Percentiles rank a stretch among this genome's conserved stretches.
Conservation (phyloP, 1,140 invertebrate genomes). For the honey bee (Apis mellifera) region Amel_HAv3.1 CM009938.2:1486001-1486500, state of each 20-base stretch:
- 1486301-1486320: slow-evolving; percentile 24
- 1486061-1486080: background rate
- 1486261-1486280: slow-evolving; percentile 10
- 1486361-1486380: background rate
- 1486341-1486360: slow-evolving; percentile 44
- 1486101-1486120: background rate
- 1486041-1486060: no score
- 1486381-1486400: slow-evolving; percentile 51
- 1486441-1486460: slow-evolving; percentile 45
- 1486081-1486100: background rate
- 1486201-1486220: slow-evolving; percentile 23
- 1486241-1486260: slow-evolving; percentile 14
- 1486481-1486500: background rate
- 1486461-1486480: background rate
- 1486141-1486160: background rate
- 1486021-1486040: no score
- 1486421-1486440: slow-evolving; percentile 26
- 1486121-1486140: background rate
- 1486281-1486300: slow-evolving; percentile 22
- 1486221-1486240: slow-evolving; percentile 15
- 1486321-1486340: slow-evolving; percentile 34
- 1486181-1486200: background rate
- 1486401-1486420: slow-evolving; percentile 30
- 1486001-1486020: no score
- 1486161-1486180: background rate